Evolutionary conservation across 2,797 vertebrate genomes (phyloP), one percentile per base, ranked within the genome.

Genomic region (Ispidina picta): DNA sequence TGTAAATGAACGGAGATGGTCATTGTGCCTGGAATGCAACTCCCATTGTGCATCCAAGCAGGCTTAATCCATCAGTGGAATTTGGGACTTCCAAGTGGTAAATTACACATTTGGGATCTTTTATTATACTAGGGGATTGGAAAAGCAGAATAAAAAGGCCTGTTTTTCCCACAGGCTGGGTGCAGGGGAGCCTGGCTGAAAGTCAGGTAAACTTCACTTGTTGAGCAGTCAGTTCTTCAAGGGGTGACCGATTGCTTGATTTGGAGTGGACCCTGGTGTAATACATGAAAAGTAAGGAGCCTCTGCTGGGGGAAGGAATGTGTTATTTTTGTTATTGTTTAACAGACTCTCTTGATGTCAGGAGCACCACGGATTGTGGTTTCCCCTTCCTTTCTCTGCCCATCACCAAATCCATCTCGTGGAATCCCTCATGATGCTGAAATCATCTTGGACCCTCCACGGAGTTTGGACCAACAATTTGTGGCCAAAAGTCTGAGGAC

Each of bases 311-410:
- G 23, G 23, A 20, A 41, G 12, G 20, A 63, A 18, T 0, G 2
- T 72, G 48, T 6, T 12, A 5, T 31, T 48, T 52, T 44, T 63
- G 21, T 37, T 8, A 3, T 13, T 4, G 5, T 46, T 54, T 23
- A 21, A 19, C 25, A 54, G 41, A 12, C n/a, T 28, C 0, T 0
- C 19, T 60, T 2, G 0, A 1, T 0, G 1, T 8, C 28, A 49
- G 63, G 28, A 64, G 22, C 1, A 4, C 11, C 1, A 3, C 31
- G 17, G 44, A 5, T 41, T 70, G 76, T 79, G 64, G 54, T 68
- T 89, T 80, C 18, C 22, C 11, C 8, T 79, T 73, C 60, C 41
- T 78, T 66, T 13, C 39, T 10, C 19, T 44, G n/a, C 19, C 52
- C 29, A 5, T 63, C 51, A 8, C 74, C 3, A 1, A 48, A 37